Conservation (phyloP, 2,113 vertebrate species). For the Paratilapia polleni region DNA sequence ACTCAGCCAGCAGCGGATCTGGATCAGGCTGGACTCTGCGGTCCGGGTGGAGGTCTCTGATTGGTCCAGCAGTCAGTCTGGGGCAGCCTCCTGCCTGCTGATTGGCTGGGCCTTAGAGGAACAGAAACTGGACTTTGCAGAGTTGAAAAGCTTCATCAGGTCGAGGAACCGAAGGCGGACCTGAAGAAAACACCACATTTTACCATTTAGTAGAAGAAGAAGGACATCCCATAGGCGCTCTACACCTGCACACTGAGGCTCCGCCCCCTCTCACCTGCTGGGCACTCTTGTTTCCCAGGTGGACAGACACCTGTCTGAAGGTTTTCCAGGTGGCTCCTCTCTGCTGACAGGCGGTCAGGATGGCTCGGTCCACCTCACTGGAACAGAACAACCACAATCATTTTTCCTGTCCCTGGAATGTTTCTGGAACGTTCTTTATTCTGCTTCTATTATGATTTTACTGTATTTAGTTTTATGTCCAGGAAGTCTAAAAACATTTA, state of each 20-base stretch:
- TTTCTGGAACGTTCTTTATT: background rate
- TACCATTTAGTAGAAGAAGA: background rate
- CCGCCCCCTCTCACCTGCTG: slow-evolving; percentile 79
- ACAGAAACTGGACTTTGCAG: slow-evolving; percentile 79
- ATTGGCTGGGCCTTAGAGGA: slow-evolving; percentile 76
- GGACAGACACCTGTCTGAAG: slow-evolving; percentile 84
- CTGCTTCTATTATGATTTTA: background rate
- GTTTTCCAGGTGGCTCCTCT: slow-evolving; percentile 87
- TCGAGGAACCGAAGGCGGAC: slow-evolving; percentile 88
- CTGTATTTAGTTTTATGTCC: too few species aligned
- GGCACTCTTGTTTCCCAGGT: slow-evolving; percentile 88
- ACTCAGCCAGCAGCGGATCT: background rate
- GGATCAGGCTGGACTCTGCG: background rate
- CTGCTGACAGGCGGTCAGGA: slow-evolving; percentile 90
- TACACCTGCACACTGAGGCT: background rate
- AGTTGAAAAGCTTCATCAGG: slow-evolving; percentile 89
- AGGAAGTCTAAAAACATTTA: too few species aligned
- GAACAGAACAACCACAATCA: slow-evolving; percentile 16
- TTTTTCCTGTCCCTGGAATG: too few species aligned
- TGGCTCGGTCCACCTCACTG: slow-evolving; percentile 91
- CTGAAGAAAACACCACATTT: slow-evolving; percentile 57
- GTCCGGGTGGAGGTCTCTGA: background rate
- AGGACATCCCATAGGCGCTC: background rate
- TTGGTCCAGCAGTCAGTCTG: slow-evolving; percentile 63
- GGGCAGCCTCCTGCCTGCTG: slow-evolving; percentile 74